phyloP scores from a whole-genome alignment of 2,888 invertebrate genomes.

The Zhengitettix transpicula region DNA sequence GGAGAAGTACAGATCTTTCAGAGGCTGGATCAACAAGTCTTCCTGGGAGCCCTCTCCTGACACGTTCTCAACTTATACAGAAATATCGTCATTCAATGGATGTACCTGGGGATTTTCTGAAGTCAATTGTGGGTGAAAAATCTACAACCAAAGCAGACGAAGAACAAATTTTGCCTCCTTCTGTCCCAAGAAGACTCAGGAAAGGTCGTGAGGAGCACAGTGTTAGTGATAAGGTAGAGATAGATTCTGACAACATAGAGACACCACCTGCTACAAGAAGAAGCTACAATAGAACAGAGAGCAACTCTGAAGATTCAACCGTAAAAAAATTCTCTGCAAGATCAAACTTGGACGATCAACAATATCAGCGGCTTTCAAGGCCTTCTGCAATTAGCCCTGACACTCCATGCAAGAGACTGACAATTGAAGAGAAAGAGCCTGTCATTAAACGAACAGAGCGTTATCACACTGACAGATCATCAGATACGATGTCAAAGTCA shows the following conservation, averaged over 20 bases:
- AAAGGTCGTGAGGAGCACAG: conserved; percentile 13
- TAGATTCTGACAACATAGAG: conserved; percentile 81
- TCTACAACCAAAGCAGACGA: conserved; percentile 21
- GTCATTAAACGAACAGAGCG: background rate
- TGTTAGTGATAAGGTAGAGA: conserved; percentile 50
- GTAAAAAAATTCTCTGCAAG: background rate
- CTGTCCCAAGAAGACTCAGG: conserved; percentile 16
- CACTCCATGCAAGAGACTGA: background rate
- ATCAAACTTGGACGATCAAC: background rate
- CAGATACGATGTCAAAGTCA: background rate
- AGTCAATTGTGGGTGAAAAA: conserved; percentile 22
- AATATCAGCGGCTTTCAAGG: background rate
- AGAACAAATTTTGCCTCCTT: conserved; percentile 22
- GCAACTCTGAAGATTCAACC: background rate
- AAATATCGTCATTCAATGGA: conserved; percentile 13
- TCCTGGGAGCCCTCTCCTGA: conserved; percentile 5
- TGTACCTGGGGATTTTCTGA: conserved; percentile 11
- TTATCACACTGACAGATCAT: background rate
- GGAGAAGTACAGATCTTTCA: conserved; percentile 1
- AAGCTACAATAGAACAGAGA: conserved; percentile 26
- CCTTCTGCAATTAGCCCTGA: background rate
- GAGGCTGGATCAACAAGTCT: conserved; percentile 1
- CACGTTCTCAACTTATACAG: conserved; percentile 11
- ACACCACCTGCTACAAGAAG: conserved; percentile 70
- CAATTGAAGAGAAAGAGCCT: background rate